These are phyloP conservation scores for Drosophila kepulauana DNA, from an alignment of 1,140 invertebrate genomes.

Conservation along the genomic window DNA sequence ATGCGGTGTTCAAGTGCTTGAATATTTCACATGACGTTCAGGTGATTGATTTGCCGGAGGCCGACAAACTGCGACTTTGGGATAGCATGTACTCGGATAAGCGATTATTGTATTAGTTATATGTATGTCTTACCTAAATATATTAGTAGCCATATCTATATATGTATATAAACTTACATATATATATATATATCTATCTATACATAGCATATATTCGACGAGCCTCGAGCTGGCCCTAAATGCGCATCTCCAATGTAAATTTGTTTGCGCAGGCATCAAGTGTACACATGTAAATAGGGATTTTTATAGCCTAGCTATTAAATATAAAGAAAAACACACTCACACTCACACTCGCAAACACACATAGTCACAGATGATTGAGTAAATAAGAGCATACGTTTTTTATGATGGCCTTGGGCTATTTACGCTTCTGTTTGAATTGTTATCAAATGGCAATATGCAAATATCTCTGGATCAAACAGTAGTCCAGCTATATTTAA, in stretches of 20 bases:
- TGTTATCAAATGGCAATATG: slow-evolving; percentile 41
- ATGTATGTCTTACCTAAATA: slow-evolving; percentile 7
- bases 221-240: slow-evolving; percentile 64
- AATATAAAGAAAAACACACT: slow-evolving; percentile 30
- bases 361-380: slow-evolving; percentile 4
- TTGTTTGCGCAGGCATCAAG: slow-evolving; percentile 44
- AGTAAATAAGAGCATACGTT: slow-evolving; percentile 24
- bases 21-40: slow-evolving; percentile 85
- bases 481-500: slow-evolving; percentile 1
- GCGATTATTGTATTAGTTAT: slow-evolving; percentile 57
- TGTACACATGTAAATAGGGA: slow-evolving; percentile 68
- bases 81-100: slow-evolving; percentile 76
- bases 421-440: slow-evolving; percentile 28
- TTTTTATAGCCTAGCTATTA: slow-evolving; percentile 57
- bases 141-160: slow-evolving; percentile 12
- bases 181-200: neutral
- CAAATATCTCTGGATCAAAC: slow-evolving; percentile 29
- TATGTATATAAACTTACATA: slow-evolving; percentile 11
- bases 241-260: slow-evolving; percentile 46
- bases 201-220: slow-evolving; percentile 51
- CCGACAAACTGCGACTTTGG: slow-evolving; percentile 85
- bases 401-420: slow-evolving; percentile 27
- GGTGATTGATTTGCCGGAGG: slow-evolving; percentile 85
- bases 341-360: slow-evolving; percentile 4
- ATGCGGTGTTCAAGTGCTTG: slow-evolving; percentile 82